Evolutionary conservation across 2,113 vertebrate genomes (phyloP).

Genomic region (Neodon shergylaensis): DNA sequence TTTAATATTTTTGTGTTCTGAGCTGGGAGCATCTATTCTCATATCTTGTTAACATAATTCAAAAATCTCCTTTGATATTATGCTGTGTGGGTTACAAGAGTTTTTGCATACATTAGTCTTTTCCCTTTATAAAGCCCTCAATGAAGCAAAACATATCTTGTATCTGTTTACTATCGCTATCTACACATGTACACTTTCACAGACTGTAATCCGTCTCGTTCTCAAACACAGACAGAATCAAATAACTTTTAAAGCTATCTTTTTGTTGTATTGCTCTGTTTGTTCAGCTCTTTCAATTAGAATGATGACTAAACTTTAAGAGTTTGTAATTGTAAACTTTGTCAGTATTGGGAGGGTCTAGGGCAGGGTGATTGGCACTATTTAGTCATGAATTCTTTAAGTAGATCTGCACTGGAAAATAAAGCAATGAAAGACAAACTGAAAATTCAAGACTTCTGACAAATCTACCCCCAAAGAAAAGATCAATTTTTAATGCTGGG

Average conservation of each 20-base stretch:
- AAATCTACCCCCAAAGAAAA: background rate
- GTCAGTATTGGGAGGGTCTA: background rate
- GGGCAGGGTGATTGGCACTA: background rate
- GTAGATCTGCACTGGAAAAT: background rate
- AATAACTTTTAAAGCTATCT: background rate
- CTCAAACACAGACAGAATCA: background rate
- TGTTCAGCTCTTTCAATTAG: background rate
- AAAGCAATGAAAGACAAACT: background rate
- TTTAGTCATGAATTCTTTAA: background rate
- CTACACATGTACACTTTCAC: background rate
- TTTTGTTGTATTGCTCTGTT: background rate
- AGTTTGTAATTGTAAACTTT: background rate
- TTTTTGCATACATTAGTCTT: background rate
- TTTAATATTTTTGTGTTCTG: slow-evolving; percentile 18
- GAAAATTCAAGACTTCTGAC: background rate
- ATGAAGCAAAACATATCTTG: background rate
- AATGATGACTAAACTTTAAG: background rate
- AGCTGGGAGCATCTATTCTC: background rate
- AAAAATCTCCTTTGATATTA: slow-evolving; percentile 16
- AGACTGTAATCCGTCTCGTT: background rate
- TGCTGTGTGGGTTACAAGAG: background rate
- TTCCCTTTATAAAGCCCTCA: background rate
- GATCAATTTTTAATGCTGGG: no score
- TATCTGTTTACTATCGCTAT: background rate
- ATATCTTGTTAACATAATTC: slow-evolving; percentile 37